phyloP scores from a whole-genome alignment of 2,888 invertebrate genomes.

The Pseudococcus jackbeardsleyi region DNA sequence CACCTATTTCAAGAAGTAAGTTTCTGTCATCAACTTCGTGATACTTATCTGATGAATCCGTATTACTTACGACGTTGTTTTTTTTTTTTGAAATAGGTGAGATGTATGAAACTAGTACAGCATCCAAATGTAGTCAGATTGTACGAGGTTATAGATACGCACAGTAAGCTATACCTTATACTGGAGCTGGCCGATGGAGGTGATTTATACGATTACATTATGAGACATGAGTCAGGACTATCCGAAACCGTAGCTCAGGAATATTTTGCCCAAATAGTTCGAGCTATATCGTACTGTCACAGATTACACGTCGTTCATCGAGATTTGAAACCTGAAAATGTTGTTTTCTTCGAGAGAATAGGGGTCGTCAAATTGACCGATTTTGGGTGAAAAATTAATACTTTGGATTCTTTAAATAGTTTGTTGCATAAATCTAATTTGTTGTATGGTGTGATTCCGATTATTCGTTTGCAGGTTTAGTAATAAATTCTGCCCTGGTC shows the following conservation, averaged over 20 bases:
- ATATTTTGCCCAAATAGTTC: conserved; percentile 97
- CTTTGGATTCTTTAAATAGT: background rate
- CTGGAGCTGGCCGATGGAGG: conserved; percentile 98
- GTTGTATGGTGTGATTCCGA: background rate
- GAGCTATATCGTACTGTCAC: conserved; percentile 98
- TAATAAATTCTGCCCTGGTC: conserved; percentile 96
- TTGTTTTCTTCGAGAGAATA: conserved; percentile 97
- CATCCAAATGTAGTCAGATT: conserved; percentile 98
- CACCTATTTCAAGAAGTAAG: conserved; percentile 95
- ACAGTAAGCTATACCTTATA: conserved; percentile 96
- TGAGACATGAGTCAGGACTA: conserved; percentile 85
- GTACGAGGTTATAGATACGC: conserved; percentile 99
- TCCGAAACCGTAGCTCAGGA: conserved; percentile 81
- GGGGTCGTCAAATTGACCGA: conserved; percentile 98
- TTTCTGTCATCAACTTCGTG: too few relatives aligned
- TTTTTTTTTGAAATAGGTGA: conserved; percentile 74
- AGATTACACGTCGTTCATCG: conserved; percentile 89
- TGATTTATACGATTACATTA: conserved; percentile 98
- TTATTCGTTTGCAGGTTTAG: conserved; percentile 75
- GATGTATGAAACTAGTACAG: conserved; percentile 99
- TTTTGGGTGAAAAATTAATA: conserved; percentile 80
- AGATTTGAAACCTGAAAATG: conserved; percentile 99
- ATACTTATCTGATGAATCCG: background rate
- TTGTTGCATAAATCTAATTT: background rate
- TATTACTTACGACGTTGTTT: background rate